Evolutionary conservation across 30 jellyfish, hydroid and myxozoan genomes (phyloP), one percentile per base, ranked within the genome.

Genomic region (Clytia hemisphaerica): DNA sequence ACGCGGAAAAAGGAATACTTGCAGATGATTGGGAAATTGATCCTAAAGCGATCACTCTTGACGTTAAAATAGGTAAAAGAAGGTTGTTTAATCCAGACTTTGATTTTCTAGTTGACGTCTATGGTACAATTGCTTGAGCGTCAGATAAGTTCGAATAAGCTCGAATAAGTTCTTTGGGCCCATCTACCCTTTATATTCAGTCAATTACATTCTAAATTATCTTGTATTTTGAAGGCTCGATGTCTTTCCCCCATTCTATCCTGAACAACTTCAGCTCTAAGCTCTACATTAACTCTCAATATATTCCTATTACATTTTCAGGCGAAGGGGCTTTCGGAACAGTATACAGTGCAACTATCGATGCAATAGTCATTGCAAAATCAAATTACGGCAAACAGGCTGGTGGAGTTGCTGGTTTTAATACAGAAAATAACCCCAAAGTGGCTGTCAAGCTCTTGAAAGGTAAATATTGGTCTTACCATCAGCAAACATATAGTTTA

Each of bases 251-350:
- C n/a, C n/a, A n/a, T n/a, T n/a, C n/a, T n/a, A n/a, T n/a, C n/a
- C n/a, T n/a, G n/a, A n/a, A n/a, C n/a, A n/a, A n/a, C n/a, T n/a
- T n/a, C n/a, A n/a, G n/a, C n/a, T n/a, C n/a, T n/a, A n/a, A n/a
- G n/a, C n/a, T n/a, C n/a, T n/a, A n/a, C n/a, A n/a, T n/a, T n/a
- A n/a, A n/a, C n/a, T n/a, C n/a, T n/a, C n/a, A n/a, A n/a, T n/a
- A n/a, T n/a, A n/a, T n/a, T n/a, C n/a, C n/a, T n/a, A 40, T 40
- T 40, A 10, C n/a, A 9, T n/a, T n/a, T n/a, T n/a, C n/a, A n/a
- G 94, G 94, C 1, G 88, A 87, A 54, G 97, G 97, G n/a, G 94
- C 97, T 37, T 87, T 87, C 62, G 97, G 97, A 12, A 79, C 83
- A 55, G 94, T 87, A 7, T 87, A 53, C 51, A 29, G 54, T 54